These are phyloP conservation scores for Mnemiopsis leidyi DNA, from an alignment of 37 sponge, comb jelly and placozoan genomes.

Conservation along the genomic window DNA sequence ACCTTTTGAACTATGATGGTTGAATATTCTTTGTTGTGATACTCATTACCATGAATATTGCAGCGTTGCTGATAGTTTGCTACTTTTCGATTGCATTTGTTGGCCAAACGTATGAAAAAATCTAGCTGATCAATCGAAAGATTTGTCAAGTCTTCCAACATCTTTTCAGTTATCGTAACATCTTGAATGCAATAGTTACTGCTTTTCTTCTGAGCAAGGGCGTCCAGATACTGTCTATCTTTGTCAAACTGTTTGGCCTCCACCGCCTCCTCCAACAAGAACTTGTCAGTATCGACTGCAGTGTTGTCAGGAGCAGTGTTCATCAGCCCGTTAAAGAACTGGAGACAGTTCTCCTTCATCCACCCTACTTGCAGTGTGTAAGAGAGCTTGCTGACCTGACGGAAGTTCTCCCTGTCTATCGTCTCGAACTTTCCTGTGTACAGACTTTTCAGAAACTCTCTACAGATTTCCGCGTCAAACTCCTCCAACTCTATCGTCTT, in stretches of 20 bases:
- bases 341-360: background rate
- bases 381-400: background rate
- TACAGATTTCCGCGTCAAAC: background rate
- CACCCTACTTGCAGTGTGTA: background rate
- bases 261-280: background rate
- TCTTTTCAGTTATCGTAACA: background rate
- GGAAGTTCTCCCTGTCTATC: background rate
- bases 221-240: background rate
- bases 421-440: background rate
- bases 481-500: constrained; percentile 7
- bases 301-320: background rate
- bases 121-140: background rate
- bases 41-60: background rate
- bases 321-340: background rate
- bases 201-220: background rate
- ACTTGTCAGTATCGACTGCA: background rate
- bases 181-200: background rate
- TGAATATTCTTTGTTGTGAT: background rate
- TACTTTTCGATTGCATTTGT: background rate
- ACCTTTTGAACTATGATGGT: background rate
- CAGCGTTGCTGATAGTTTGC: background rate
- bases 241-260: background rate
- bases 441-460: background rate
- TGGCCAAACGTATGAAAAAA: background rate
- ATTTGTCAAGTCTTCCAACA: background rate